Evolutionary conservation across 2,888 invertebrate genomes (phyloP).

Genomic region (Erebia ligea): DNA sequence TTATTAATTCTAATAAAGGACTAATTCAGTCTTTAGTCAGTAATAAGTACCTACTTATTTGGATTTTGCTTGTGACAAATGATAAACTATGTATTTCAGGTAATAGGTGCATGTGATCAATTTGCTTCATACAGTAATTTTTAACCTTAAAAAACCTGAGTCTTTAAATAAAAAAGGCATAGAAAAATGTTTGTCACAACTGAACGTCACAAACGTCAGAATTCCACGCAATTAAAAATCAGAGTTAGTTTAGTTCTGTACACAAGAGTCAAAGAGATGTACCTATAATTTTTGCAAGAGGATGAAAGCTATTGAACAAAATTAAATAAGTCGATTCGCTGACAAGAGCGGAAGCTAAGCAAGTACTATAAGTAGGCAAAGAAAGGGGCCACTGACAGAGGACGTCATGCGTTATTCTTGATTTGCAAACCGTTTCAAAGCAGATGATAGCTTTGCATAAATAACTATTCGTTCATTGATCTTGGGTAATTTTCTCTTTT

Average conservation of each 20-base stretch:
- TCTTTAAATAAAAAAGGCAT: too few relatives aligned
- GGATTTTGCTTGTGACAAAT: too few relatives aligned
- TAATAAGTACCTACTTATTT: too few relatives aligned
- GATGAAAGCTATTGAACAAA: conserved; percentile 38
- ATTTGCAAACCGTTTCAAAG: conserved; percentile 23
- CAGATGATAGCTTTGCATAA: conserved; percentile 19
- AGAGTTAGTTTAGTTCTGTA: neutral
- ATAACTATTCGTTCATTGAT: conserved; percentile 40
- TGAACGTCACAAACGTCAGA: too few relatives aligned
- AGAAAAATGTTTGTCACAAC: too few relatives aligned
- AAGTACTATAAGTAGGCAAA: conserved; percentile 35
- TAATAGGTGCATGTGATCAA: too few relatives aligned
- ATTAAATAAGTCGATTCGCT: conserved; percentile 34
- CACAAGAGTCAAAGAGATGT: neutral
- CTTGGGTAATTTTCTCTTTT: conserved; percentile 18
- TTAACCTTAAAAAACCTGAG: too few relatives aligned
- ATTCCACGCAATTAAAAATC: too few relatives aligned
- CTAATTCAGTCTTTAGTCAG: too few relatives aligned
- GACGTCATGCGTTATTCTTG: conserved; percentile 29
- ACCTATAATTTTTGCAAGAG: conserved; percentile 31
- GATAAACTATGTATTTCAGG: too few relatives aligned
- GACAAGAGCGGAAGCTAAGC: conserved; percentile 34
- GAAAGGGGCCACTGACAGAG: conserved; percentile 28
- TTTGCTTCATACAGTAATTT: too few relatives aligned
- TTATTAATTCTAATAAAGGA: too few relatives aligned